Conservation (phyloP, 2,113 vertebrate species). For the Microcebus jonahi region DNA sequence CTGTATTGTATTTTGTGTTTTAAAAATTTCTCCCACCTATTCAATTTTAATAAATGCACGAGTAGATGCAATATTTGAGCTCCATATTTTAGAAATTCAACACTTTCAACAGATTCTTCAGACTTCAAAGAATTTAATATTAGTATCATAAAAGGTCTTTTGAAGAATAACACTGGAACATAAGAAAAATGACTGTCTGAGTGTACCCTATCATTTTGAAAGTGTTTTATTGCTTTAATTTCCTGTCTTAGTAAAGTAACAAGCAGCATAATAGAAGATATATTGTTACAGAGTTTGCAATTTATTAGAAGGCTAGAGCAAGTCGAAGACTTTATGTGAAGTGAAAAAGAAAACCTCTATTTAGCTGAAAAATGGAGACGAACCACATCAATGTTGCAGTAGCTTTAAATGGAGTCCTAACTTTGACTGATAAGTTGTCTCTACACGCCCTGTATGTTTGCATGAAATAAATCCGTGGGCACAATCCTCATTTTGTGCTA, state of each 20-base stretch:
- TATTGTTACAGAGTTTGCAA: constrained; percentile 85
- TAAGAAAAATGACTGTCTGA: constrained; percentile 88
- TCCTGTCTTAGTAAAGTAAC: constrained; percentile 90
- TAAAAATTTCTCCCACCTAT: constrained; percentile 78
- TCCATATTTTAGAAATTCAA: constrained; percentile 85
- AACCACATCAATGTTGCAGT: constrained; percentile 77
- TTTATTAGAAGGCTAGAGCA: constrained; percentile 85
- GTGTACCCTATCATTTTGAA: constrained; percentile 85
- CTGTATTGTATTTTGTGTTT: constrained; percentile 80
- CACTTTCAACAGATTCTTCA: constrained; percentile 86
- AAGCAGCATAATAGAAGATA: constrained; percentile 87
- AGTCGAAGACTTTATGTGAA: constrained; percentile 84
- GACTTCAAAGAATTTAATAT: constrained; percentile 89
- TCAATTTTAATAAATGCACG: constrained; percentile 87
- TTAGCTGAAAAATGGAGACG: constrained; percentile 84
- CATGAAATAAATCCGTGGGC: constrained; percentile 71
- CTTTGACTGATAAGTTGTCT: constrained; percentile 78
- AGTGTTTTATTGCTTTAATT: constrained; percentile 92
- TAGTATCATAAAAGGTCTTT: constrained; percentile 88
- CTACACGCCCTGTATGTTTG: constrained; percentile 60
- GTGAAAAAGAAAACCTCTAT: constrained; percentile 84
- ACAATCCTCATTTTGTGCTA: background rate
- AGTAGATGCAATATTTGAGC: constrained; percentile 84
- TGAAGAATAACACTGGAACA: constrained; percentile 87
- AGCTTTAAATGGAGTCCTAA: constrained; percentile 73